Evolutionary conservation across 1,140 invertebrate species (phyloP), one percentile per base, ranked within the genome.

Genomic region (Halyomorpha halys): DNA sequence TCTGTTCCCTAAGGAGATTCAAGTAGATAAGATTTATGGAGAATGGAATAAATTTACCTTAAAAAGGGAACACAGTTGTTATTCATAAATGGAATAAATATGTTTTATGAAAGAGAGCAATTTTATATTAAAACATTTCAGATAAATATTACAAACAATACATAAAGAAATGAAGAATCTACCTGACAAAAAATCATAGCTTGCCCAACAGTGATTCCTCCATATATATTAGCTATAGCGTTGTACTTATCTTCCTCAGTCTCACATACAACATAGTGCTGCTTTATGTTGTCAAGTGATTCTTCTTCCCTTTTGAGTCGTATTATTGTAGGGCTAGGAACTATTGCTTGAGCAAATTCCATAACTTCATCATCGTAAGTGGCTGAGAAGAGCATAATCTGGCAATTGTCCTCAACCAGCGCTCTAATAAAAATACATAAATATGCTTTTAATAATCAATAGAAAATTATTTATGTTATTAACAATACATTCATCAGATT

Each of bases 381-480:
- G 2, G 97, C 97, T 27, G 94, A 98, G 72, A 99, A 99, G 67
- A 99, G 87, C 86, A 99, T 89, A 85, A 97, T 96, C 76, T 99
- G 97, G 76, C 94, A 97, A 23, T 80, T 80, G 61, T 80, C 73
- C 34, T 83, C 80, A 44, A 93, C 74, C 34, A 39, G 13, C 68
- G 81, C 77, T 77, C 82, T 84, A 13, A 13, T 39, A 39, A 39
- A 1, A 39, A 11, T 6, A 11, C 1, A 39, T 3, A 39, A 8
- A 39, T 13, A 39, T 13, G 3, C 3, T 30, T 30, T 30, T 30
- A 30, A 30, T 30, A 30, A 39, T 39, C 11, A 39, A 30, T 30
- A 30, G 8, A 30, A 30, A 30, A 30, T 30, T 8, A 30, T 30
- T 30, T 30, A 30, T 4, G 27, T 30, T 30, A 8, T 30, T 30